Evolutionary conservation across 2,797 vertebrate genomes (phyloP), one percentile per base, ranked within the genome.

Genomic region (Spizella passerina): DNA sequence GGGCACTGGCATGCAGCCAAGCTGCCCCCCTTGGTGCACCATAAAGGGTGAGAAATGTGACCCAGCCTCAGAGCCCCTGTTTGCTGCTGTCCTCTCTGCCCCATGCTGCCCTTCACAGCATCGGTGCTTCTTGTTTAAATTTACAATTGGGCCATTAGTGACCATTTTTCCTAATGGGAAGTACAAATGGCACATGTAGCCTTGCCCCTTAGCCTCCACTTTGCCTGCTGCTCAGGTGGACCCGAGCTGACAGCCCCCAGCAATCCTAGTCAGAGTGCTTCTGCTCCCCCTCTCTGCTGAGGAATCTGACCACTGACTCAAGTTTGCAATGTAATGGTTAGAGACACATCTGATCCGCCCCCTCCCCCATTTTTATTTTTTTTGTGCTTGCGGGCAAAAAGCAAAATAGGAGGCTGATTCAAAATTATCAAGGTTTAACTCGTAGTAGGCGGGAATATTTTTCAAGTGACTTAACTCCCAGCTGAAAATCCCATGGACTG

Each of bases 81-180:
- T 85, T 81, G 20, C 50, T 75, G 26, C 27, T 85, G 11, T 27
- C 6, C 27, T 39, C 66, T 79, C 30, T 83, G 59, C 59, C 65
- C 34, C n/a, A 56, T 3, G 11, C 64, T 18, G 1, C 36, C 56
- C 29, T 69, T 88, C 47, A 26, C 57, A 80, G 29, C 59, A 14
- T 78, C 32, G 36, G 43, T 7, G 21, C 56, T 82, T 93, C 81
- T 92, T 85, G 44, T 88, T 93, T 95, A 80, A 93, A 96, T 95
- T 92, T 78, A 80, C 23, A 29, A 38, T 30, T 30, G 71, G 60
- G 84, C 85, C n/a, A 29, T 47, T 77, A 55, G 43, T 76, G 55
- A 23, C 80, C 32, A 47, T 57, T 85, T 82, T 92, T 57, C 69
- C 19, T 71, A 46, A 15, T 6, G 44, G 44, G 47, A 90, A 86